Evolutionary conservation across 2,113 vertebrate genomes (phyloP), one percentile per base, ranked within the genome.

Genomic region (Gymnocephalus cernua): DNA sequence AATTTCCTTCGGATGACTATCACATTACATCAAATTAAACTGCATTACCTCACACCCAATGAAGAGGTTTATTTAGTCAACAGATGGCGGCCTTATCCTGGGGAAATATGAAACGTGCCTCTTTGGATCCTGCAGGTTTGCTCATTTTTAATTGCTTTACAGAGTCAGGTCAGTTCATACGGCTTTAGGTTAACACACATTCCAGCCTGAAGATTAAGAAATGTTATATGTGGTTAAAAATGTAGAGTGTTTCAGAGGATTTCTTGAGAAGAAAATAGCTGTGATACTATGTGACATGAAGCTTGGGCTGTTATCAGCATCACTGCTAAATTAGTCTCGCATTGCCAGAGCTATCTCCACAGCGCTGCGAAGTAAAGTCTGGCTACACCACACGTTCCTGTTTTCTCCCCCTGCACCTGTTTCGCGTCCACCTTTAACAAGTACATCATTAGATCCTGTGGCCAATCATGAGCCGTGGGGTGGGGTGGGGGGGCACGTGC

Each of bases 1-100:
- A 90, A 92, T 94, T 94, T 93, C 87, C 91, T 83, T 86, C 88
- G 91, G 90, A 93, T 90, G 92, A 93, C 86, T 87, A 89, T 90
- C 89, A 83, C 84, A 89, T 91, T 89, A 89, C 77, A 78, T 92
- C 88, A 92, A 90, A 91, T 90, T 72, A 91, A 90, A 91, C 53
- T 71, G 69, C 83, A 81, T 92, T 87, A 89, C 84, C 87, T 88
- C 89, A 83, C 89, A 89, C 76, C 82, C 86, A 82, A 63, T 51
- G 48, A 90, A 84, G 77, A 90, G 74, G 76, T 84, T 87, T 93
- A 90, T 91, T 90, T 90, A 86, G 83, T 79, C 88, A 88, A 84
- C 89, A 92, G 91, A 92, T 83, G 91, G 83, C 16, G 16, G 83
- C 72, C 63, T 75, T 51, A 89, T 88, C 83, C 77, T 41, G 48